These are phyloP conservation scores for Zoroaster sp. DNA, from an alignment of 53 echinoderm and acorn worm species.

Conservation along the genomic window DNA sequence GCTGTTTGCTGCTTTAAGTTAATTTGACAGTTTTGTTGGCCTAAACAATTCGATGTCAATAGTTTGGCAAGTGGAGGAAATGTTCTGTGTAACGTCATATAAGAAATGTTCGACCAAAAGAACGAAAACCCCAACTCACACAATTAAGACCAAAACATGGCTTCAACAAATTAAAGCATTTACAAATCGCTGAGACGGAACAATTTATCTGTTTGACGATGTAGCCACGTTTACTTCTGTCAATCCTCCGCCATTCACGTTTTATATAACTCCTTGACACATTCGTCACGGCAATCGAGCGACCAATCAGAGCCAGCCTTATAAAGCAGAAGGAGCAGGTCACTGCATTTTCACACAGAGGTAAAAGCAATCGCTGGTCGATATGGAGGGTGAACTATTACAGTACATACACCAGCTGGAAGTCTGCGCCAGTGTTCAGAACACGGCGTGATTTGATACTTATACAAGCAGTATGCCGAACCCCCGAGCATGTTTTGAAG, in stretches of 20 bases:
- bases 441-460: background rate
- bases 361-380: background rate
- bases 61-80: too few species aligned
- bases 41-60: background rate
- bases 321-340: background rate
- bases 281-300: background rate
- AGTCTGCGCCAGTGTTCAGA: background rate
- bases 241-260: slow-evolving; percentile 5
- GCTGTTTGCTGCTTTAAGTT: too few species aligned
- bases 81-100: too few species aligned
- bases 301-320: slow-evolving; percentile 15
- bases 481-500: background rate
- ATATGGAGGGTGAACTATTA: background rate
- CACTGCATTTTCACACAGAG: slow-evolving; percentile 19
- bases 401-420: background rate
- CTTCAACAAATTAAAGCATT: too few species aligned
- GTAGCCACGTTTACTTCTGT: background rate
- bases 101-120: too few species aligned
- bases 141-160: too few species aligned
- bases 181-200: too few species aligned
- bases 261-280: slow-evolving; percentile 13
- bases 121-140: too few species aligned
- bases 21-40: too few species aligned
- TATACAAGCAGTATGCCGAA: background rate
- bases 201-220: background rate